These are phyloP conservation scores for Drosophila albomicans DNA, from an alignment of 1,140 invertebrate species.

Conservation along the genomic window DNA sequence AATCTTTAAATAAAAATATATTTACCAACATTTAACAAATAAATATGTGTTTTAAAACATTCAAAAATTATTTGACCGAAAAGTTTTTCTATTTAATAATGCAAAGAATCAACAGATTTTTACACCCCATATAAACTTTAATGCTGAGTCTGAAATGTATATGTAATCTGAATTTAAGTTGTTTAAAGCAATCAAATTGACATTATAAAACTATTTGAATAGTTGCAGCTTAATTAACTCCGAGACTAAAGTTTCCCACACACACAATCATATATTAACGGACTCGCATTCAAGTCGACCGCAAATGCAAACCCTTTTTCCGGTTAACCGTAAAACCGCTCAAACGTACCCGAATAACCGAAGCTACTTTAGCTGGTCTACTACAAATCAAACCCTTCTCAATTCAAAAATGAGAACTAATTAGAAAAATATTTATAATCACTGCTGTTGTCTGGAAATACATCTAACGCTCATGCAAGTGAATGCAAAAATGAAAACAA, in stretches of 20 bases:
- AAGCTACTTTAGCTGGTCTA: not conserved
- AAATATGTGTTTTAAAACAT: too few species aligned
- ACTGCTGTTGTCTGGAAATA: not conserved
- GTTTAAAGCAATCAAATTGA: conserved; percentile 15
- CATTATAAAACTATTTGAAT: conserved; percentile 9
- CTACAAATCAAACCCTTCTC: conserved; percentile 62
- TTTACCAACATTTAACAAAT: too few species aligned
- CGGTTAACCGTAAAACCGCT: conserved; percentile 54
- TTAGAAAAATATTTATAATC: conserved; percentile 65
- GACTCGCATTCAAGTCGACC: conserved; percentile 20
- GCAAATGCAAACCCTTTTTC: conserved; percentile 49
- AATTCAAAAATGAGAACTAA: conserved; percentile 62
- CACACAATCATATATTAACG: conserved; percentile 5
- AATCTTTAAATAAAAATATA: too few species aligned
- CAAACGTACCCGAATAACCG: conserved; percentile 12
- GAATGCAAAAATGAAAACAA: conserved; percentile 16
- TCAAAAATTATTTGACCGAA: too few species aligned
- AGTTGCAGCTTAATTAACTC: conserved; percentile 46
- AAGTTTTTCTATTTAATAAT: not conserved
- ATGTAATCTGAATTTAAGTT: not conserved
- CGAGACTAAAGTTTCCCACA: not conserved
- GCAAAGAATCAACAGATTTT: not conserved
- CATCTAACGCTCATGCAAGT: too few species aligned
- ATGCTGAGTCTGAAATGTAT: not conserved
- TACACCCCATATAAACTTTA: too few species aligned